These are phyloP conservation scores for Lutraria lutraria DNA, from an alignment of 2,888 invertebrate genomes.

Conservation along the genomic window DNA sequence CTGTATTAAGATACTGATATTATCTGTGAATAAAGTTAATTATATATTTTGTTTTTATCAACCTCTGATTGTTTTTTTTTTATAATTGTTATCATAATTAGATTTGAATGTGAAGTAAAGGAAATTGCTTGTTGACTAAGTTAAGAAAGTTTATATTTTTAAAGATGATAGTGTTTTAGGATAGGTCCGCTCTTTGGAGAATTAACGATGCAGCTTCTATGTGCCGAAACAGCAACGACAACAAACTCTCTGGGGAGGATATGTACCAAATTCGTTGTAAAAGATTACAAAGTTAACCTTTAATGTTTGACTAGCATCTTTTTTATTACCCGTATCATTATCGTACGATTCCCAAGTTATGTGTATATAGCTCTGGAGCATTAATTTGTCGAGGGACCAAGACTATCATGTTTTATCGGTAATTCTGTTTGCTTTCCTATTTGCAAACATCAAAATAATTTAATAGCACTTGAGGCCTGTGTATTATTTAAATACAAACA, in stretches of 20 bases:
- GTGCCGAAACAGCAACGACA: not conserved
- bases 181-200: not conserved
- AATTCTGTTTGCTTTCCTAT: not conserved
- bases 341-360: not conserved
- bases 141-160: too few species aligned
- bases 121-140: too few species aligned
- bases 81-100: too few species aligned
- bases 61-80: too few species aligned
- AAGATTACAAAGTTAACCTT: slow-evolving; percentile 26
- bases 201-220: not conserved
- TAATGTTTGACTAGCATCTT: slow-evolving; percentile 1
- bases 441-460: slow-evolving; percentile 1
- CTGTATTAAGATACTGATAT: too few species aligned
- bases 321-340: slow-evolving; percentile 14
- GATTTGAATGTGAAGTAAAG: too few species aligned
- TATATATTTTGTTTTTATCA: too few species aligned
- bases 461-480: not conserved
- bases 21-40: too few species aligned
- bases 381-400: not conserved
- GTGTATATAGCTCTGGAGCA: not conserved
- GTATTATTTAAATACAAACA: not conserved
- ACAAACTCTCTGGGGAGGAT: not conserved
- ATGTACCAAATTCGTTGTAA: not conserved
- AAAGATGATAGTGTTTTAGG: not conserved
- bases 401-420: not conserved